phyloP scores from a whole-genome alignment of 2,888 invertebrate genomes.

The Scaptodrosophila latifasciaeformis region DNA sequence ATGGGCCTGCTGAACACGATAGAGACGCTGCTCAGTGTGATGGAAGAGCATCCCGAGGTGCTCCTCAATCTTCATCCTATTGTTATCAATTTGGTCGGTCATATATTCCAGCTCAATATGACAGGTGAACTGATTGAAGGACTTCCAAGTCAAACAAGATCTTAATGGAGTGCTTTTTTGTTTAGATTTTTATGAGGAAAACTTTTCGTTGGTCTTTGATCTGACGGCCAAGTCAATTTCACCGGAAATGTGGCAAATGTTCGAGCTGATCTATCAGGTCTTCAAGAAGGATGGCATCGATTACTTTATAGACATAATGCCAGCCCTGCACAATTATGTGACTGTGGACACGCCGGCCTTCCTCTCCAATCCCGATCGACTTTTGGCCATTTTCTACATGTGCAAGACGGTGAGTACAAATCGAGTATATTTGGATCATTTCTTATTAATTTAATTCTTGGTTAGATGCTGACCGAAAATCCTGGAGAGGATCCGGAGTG shows the following conservation, averaged over 20 bases:
- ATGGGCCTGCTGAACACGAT: constrained; percentile 98
- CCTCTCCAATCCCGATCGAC: constrained; percentile 90
- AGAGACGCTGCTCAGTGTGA: constrained; percentile 93
- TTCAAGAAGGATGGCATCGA: constrained; percentile 96
- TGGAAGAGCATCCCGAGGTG: constrained; percentile 89
- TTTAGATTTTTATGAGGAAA: constrained; percentile 98
- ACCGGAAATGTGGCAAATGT: constrained; percentile 96
- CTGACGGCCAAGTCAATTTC: constrained; percentile 92
- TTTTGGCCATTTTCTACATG: constrained; percentile 95
- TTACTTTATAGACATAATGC: constrained; percentile 99
- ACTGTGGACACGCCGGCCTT: constrained; percentile 96
- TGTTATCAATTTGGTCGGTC: constrained; percentile 91
- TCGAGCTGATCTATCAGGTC: constrained; percentile 89
- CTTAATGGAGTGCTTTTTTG: neutral
- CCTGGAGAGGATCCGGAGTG: constrained; percentile 95
- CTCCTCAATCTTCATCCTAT: constrained; percentile 92
- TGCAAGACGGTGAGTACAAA: constrained; percentile 85
- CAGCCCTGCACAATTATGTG: constrained; percentile 97
- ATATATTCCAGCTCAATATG: constrained; percentile 87
- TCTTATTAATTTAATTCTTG: neutral
- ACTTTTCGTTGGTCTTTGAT: constrained; percentile 92
- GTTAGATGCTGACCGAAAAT: constrained; percentile 80
- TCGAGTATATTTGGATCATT: neutral
- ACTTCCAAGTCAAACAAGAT: neutral
- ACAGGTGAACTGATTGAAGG: no score